phyloP scores from a whole-genome alignment of 2,113 vertebrate species.

The Tragelaphus strepsiceros region DNA sequence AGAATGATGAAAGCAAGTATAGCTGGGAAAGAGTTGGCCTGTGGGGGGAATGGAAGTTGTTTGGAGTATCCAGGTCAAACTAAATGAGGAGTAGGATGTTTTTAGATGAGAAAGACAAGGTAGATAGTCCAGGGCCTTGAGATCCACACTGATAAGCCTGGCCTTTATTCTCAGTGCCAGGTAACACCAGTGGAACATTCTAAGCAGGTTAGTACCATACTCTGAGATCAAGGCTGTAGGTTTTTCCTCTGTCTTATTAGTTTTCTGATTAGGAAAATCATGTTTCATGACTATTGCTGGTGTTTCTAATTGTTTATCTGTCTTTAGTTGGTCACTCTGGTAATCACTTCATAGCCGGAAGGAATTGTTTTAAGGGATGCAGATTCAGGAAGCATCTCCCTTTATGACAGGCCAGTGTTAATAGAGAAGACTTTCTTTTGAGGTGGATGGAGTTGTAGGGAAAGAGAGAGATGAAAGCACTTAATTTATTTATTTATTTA shows the following conservation, averaged over 20 bases:
- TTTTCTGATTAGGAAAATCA: background rate
- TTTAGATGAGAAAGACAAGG: background rate
- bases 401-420: background rate
- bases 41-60: background rate
- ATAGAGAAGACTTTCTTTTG: background rate
- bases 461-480: background rate
- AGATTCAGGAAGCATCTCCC: background rate
- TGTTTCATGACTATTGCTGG: background rate
- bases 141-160: background rate
- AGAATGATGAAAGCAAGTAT: background rate
- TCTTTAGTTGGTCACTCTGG: background rate
- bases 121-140: background rate
- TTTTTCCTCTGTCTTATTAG: background rate
- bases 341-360: background rate
- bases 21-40: background rate
- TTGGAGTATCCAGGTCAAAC: background rate
- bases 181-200: background rate
- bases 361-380: background rate
- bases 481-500: background rate
- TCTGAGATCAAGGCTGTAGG: background rate
- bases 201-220: background rate
- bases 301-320: background rate
- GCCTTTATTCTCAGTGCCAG: background rate
- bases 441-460: background rate
- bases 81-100: background rate